Evolutionary conservation across 2,797 vertebrate genomes (phyloP), one percentile per base, ranked within the genome.

Genomic region (Takifugu ocellatus): DNA sequence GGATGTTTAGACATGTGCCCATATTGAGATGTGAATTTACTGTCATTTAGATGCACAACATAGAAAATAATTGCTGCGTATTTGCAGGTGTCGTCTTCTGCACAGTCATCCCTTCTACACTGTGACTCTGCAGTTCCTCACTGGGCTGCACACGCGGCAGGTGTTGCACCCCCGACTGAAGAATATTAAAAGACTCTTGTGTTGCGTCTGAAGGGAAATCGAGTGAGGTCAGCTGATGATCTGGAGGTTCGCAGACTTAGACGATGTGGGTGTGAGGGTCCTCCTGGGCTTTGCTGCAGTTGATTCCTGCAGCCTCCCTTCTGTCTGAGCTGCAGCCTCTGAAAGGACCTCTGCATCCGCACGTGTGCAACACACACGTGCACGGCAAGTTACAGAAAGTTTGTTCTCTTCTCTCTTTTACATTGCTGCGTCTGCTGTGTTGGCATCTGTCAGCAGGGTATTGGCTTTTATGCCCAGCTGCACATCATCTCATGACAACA

Each of bases 41-140:
- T 9, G 24, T 46, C 5, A 44, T 17, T 44, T 6, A 7, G 26
- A 25, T 46, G 45, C 33, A 51, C 59, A 36, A 36, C 36, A 4
- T 39, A 2, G 9, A 39, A 39, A 12, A 14, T 1, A 14, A 44
- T 44, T 8, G 15, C 43, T 44, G 43, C 43, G n/a, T n/a, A 16
- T 8, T 16, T 44, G 43, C 43, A 39, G 4, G 14, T 39, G 4
- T 4, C 3, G 36, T 14, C 11, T 39, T 25, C 45, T 47, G 24
- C n/a, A 44, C 15, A n/a, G 27, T 39, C 3, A 39, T 39, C 14
- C 36, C 36, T 39, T 39, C 8, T 10, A 25, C 45, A 6, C 56
- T 64, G 44, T 54, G 60, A 44, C 31, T 59, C 29, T 71, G 53
- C 65, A 72, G 15, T 43, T 31, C 44, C 24, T 44, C 26, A 15